A percentile compares a stretch with the other conserved stretches of the same genome.
These are phyloP conservation scores for Kryptolebias ocellatus DNA, from an alignment of 2,797 vertebrate species.

Conservation along the genomic window DNA sequence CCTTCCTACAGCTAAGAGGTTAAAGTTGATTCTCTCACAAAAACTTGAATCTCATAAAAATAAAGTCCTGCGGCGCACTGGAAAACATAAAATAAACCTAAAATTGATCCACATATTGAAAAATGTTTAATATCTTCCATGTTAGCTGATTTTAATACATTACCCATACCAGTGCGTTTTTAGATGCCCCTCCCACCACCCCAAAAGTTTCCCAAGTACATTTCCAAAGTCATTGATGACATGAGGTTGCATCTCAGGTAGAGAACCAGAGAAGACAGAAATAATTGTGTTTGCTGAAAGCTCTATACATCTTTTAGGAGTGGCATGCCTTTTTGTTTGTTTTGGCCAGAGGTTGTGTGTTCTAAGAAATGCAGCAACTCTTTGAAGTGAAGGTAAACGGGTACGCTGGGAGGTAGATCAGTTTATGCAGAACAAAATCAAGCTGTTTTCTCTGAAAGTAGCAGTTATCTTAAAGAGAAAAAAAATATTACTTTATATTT, in stretches of 20 bases:
- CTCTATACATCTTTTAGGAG: neutral
- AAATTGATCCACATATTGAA: too few species aligned
- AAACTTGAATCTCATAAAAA: too few species aligned
- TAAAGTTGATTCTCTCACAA: too few species aligned
- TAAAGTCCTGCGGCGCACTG: too few species aligned
- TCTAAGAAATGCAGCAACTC: neutral
- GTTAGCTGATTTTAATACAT: too few species aligned
- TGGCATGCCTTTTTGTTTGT: neutral
- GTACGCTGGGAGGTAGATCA: constrained; percentile 13
- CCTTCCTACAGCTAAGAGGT: too few species aligned
- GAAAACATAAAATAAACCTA: too few species aligned
- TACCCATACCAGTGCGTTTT: too few species aligned
- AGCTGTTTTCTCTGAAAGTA: constrained; percentile 31
- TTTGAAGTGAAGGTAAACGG: constrained; percentile 9
- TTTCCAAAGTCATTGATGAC: neutral
- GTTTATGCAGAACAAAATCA: constrained; percentile 23
- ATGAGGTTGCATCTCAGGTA: neutral
- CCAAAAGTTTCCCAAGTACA: neutral
- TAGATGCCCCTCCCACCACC: too few species aligned
- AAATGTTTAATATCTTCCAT: too few species aligned
- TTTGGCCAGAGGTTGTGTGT: neutral
- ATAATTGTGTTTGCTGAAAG: neutral
- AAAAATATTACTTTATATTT: constrained; percentile 38
- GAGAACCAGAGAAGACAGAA: neutral
- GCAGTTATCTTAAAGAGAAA: constrained; percentile 30